A percentile compares a stretch with the other conserved stretches of the same genome.
These are phyloP conservation scores for Pseudococcus jackbeardsleyi DNA, from an alignment of 2,888 invertebrate species.

Conservation along the genomic window DNA sequence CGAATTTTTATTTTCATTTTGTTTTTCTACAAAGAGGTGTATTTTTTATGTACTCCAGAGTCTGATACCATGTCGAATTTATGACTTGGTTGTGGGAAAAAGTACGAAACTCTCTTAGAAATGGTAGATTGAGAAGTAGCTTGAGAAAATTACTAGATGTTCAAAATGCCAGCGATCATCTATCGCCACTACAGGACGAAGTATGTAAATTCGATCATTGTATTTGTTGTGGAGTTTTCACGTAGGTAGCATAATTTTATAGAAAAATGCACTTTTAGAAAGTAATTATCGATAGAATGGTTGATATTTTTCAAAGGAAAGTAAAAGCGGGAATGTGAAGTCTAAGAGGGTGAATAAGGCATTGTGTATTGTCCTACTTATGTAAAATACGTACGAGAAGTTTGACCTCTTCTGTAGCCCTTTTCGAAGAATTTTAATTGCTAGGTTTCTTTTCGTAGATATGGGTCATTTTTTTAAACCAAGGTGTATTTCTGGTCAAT, in stretches of 20 bases:
- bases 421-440: too few species aligned
- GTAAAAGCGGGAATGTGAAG: too few species aligned
- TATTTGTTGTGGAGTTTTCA: neutral
- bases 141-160: slow-evolving; percentile 48
- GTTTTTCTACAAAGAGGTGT: neutral
- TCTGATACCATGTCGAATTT: slow-evolving; percentile 64
- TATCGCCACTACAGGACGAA: slow-evolving; percentile 35
- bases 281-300: too few species aligned
- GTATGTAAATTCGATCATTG: slow-evolving; percentile 4
- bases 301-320: too few species aligned
- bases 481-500: too few species aligned
- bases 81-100: slow-evolving; percentile 69
- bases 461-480: too few species aligned
- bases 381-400: too few species aligned
- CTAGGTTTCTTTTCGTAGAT: too few species aligned
- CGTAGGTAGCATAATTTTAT: neutral
- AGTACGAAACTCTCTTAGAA: slow-evolving; percentile 68
- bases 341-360: too few species aligned
- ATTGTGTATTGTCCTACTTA: too few species aligned
- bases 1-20: neutral
- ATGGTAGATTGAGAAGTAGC: slow-evolving; percentile 60
- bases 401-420: too few species aligned
- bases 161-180: slow-evolving; percentile 40
- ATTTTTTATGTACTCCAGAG: neutral
- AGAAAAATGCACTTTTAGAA: too few species aligned